Evolutionary conservation across 1,140 invertebrate genomes (phyloP).

Genomic region (Microplitis mediator): DNA sequence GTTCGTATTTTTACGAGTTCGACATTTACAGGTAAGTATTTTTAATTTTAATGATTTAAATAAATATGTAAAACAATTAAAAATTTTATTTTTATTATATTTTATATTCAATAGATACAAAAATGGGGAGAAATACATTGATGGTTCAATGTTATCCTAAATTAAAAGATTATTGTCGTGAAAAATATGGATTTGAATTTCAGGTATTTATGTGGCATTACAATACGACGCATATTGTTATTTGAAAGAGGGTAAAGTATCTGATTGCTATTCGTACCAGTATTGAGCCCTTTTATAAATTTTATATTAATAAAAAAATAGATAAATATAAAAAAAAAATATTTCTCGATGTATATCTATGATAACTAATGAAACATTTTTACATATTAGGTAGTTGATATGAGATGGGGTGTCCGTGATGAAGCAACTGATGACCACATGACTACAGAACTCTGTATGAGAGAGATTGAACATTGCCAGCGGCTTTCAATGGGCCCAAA

Average conservation of each 20-base stretch:
- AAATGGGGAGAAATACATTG: constrained; percentile 94
- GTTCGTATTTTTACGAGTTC: constrained; percentile 98
- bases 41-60: too few species aligned
- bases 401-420: constrained; percentile 96
- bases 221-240: background rate
- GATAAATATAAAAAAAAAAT: background rate
- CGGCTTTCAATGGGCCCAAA: constrained; percentile 96
- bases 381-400: constrained; percentile 83
- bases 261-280: too few species aligned
- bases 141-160: constrained; percentile 99
- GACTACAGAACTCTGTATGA: constrained; percentile 98
- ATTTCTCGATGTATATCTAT: background rate
- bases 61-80: background rate
- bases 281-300: too few species aligned
- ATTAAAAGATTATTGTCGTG: constrained; percentile 95
- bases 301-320: too few species aligned
- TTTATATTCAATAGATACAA: constrained; percentile 76
- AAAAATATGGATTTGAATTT: constrained; percentile 98
- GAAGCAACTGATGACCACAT: constrained; percentile 99
- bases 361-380: constrained; percentile 3
- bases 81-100: background rate
- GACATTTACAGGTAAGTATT: constrained; percentile 89
- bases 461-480: constrained; percentile 97
- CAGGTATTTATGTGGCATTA: constrained; percentile 72
- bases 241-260: too few species aligned